Evolutionary conservation across 2,797 vertebrate species (phyloP).

Genomic region (Pangasius macronema): DNA sequence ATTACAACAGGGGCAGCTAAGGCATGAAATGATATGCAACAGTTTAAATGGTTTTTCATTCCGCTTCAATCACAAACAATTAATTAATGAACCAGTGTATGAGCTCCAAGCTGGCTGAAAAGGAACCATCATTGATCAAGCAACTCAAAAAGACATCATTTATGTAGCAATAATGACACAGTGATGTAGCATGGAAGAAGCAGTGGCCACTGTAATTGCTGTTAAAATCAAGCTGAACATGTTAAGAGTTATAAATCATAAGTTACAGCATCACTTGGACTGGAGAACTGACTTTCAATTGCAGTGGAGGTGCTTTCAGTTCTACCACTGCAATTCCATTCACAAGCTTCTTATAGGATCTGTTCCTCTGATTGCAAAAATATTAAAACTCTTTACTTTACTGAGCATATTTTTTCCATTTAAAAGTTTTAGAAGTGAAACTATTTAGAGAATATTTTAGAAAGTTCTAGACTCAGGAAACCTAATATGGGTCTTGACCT

Average conservation of each 20-base stretch:
- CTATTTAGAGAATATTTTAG: not conserved
- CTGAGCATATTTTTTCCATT: not conserved
- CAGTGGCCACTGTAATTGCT: constrained; percentile 11
- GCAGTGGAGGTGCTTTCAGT: constrained; percentile 45
- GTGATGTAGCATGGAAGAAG: constrained; percentile 4
- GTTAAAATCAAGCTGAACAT: constrained; percentile 35
- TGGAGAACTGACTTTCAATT: constrained; percentile 30
- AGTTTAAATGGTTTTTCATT: not conserved
- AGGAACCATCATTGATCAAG: constrained; percentile 1
- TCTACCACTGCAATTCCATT: constrained; percentile 41
- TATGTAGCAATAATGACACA: constrained; percentile 20
- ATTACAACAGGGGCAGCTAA: not conserved
- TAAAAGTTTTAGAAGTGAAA: not conserved
- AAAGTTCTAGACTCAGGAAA: not conserved
- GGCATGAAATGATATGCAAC: constrained; percentile 2
- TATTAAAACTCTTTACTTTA: not conserved
- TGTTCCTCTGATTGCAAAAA: not conserved
- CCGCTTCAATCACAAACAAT: not conserved
- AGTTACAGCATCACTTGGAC: constrained; percentile 38
- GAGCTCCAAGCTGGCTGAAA: constrained; percentile 24
- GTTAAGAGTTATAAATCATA: constrained; percentile 28
- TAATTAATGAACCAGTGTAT: not conserved
- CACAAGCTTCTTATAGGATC: constrained; percentile 1
- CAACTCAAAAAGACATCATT: not conserved
- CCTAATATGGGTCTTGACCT: not conserved